Evolutionary conservation across 1,140 invertebrate genomes (phyloP), one percentile per base, ranked within the genome.

Genomic region (Andricus grossulariae): DNA sequence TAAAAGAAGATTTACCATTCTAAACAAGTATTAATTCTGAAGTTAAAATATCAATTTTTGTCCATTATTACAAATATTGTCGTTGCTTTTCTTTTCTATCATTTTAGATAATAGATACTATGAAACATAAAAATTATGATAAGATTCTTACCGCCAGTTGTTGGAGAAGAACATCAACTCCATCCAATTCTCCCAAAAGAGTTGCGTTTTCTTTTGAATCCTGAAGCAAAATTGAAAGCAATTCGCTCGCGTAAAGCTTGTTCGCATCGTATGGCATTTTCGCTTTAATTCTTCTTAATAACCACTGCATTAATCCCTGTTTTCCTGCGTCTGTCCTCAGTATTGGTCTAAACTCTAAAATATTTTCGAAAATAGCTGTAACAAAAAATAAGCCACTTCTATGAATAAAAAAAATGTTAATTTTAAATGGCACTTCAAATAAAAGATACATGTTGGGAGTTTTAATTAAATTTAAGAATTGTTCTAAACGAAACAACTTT

Each of bases 181-280:
- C 98, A 90, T 99, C 98, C 19, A 98, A 85, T 83, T 98, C 96
- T 49, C 98, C 98, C 8, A 99, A 91, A 60, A 97, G 89, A 79
- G 96, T 93, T 80, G 96, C 93, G 86, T 97, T 97, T 83, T 96
- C 96, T 81, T 95, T 94, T 82, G 95, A 96, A 76, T 96, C 95
- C 93, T 99, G 99, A 32, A 99, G 91, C 12, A 99, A 91, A 90
- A 99, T 99, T 32, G 98, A 98, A 16, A 99, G 90, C 71, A 99
- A 96, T 94, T 99, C 99, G 91, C 96, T 98, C 15, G 95, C 95
- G 92, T 99, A 99, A 39, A 99, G 92, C 92, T 99, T 99, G 87
- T 99, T 99, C 0, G 93, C 95, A 93, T 99, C 97, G 92, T 99
- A 99, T 57, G 97, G 96, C 50, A 96, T 92, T 92, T 96, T 96